phyloP scores from a whole-genome alignment of 2,797 vertebrate genomes.

The Oreonectes daqikongensis region DNA sequence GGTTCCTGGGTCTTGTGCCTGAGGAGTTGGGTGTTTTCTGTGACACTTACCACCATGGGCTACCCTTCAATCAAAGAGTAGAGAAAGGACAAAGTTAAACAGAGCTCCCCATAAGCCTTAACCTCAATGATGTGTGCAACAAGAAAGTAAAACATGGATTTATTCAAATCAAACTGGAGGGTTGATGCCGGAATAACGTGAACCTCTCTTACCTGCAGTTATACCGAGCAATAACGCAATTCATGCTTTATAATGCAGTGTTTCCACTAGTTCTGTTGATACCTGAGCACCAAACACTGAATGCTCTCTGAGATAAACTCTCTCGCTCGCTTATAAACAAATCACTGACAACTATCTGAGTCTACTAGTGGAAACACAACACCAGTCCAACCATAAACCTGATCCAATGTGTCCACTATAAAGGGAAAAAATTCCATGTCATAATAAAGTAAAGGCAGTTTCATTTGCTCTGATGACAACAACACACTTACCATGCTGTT shows the following conservation, averaged over 20 bases:
- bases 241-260: slow-evolving; percentile 44
- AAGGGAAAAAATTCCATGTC: slow-evolving; percentile 37
- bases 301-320: slow-evolving; percentile 17
- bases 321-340: slow-evolving; percentile 14
- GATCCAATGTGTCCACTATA: slow-evolving; percentile 40
- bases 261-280: slow-evolving; percentile 45
- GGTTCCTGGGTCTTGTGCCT: slow-evolving; percentile 87
- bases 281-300: not conserved
- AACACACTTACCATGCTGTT: slow-evolving; percentile 85
- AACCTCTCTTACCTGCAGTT: slow-evolving; percentile 48
- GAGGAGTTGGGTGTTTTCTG: slow-evolving; percentile 86
- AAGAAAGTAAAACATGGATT: slow-evolving; percentile 13
- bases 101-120: slow-evolving; percentile 78
- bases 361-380: slow-evolving; percentile 49
- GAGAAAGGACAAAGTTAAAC: slow-evolving; percentile 91
- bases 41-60: slow-evolving; percentile 89
- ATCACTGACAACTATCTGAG: not conserved
- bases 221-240: slow-evolving; percentile 44
- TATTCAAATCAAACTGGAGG: not conserved
- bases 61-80: slow-evolving; percentile 94
- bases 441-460: slow-evolving; percentile 24
- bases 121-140: slow-evolving; percentile 79
- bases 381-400: slow-evolving; percentile 43
- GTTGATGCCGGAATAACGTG: slow-evolving; percentile 1
- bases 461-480: slow-evolving; percentile 29